phyloP scores from a whole-genome alignment of 1,140 invertebrate species.

The Heliothis subflexa region DNA sequence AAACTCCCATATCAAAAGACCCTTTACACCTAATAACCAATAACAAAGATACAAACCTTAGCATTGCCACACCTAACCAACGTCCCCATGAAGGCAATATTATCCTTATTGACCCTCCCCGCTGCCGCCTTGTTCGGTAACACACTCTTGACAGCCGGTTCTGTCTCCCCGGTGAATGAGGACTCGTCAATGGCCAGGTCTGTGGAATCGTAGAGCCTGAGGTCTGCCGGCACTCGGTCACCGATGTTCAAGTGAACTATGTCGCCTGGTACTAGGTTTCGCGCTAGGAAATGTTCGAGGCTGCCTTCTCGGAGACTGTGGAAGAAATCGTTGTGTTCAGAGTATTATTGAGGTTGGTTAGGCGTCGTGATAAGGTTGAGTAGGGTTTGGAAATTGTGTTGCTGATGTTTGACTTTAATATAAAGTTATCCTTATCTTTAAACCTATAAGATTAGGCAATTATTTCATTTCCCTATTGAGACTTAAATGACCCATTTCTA shows the following conservation, averaged over 20 bases:
- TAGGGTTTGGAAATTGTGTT: no score
- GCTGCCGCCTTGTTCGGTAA: constrained; percentile 88
- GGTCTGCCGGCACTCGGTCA: constrained; percentile 98
- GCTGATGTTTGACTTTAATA: no score
- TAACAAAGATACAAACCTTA: constrained; percentile 88
- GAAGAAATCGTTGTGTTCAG: constrained; percentile 55
- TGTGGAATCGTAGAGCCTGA: constrained; percentile 95
- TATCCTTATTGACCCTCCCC: constrained; percentile 90
- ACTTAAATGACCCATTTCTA: no score
- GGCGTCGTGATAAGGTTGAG: no score
- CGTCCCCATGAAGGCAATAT: constrained; percentile 99
- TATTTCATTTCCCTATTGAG: no score
- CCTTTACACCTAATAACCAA: background rate
- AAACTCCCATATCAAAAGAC: background rate
- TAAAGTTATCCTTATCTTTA: no score
- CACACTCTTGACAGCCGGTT: constrained; percentile 90
- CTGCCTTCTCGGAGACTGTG: constrained; percentile 94
- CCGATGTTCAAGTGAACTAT: constrained; percentile 97
- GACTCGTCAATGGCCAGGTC: constrained; percentile 99
- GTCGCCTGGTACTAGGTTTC: constrained; percentile 99
- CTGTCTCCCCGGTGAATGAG: constrained; percentile 98
- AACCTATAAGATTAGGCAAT: no score
- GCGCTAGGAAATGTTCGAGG: constrained; percentile 95
- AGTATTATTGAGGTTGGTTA: no score
- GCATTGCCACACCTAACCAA: constrained; percentile 98